These are phyloP conservation scores for Quadroppia sp. DNA, from an alignment of 2,888 invertebrate species.

Conservation along the genomic window DNA sequence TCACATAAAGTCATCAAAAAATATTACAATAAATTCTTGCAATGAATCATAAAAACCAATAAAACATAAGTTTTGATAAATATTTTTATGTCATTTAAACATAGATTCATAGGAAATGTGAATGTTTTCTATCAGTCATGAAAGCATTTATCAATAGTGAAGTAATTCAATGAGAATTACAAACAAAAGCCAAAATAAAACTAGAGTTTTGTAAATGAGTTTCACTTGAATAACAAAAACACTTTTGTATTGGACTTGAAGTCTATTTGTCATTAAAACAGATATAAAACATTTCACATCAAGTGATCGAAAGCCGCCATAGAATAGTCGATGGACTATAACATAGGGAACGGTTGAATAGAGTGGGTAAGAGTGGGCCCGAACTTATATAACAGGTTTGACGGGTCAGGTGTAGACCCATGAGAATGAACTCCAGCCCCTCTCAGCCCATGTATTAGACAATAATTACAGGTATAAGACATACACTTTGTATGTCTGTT, in stretches of 20 bases:
- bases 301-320: constrained; percentile 4
- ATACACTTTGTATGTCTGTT: not conserved
- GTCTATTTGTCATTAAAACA: not conserved
- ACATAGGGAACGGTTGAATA: not conserved
- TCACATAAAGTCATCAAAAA: not conserved
- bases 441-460: not conserved
- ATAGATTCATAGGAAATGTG: not conserved
- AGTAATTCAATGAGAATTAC: not conserved
- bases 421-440: constrained; percentile 6
- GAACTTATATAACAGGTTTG: constrained; percentile 23
- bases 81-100: not conserved
- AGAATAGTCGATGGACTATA: constrained; percentile 4
- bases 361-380: not conserved
- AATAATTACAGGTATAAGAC: not conserved
- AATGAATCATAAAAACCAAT: not conserved
- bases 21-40: not conserved
- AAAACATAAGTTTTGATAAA: constrained; percentile 6
- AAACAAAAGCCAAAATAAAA: not conserved
- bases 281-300: not conserved
- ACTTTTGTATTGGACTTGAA: not conserved
- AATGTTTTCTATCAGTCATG: not conserved
- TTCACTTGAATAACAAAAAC: not conserved
- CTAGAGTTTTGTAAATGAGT: not conserved
- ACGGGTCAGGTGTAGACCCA: constrained; percentile 25
- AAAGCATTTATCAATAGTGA: not conserved